A percentile compares a stretch with the other conserved stretches of the same genome.
Conservation (phyloP, 2,888 invertebrate species). For the Eucera pruinosa region DNA sequence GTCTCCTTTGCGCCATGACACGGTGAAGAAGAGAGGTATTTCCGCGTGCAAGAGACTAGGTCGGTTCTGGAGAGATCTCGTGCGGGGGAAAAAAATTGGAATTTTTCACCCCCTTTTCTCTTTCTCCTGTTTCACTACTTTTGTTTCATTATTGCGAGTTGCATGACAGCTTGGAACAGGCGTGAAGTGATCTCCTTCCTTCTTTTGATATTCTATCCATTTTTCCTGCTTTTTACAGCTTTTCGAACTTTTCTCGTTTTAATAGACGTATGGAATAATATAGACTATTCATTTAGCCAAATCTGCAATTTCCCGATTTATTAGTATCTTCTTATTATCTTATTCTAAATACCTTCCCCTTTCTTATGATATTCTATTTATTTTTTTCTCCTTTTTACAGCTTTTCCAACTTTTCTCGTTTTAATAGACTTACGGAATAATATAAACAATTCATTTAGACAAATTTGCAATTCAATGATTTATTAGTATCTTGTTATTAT, state of each 20-base stretch:
- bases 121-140: not conserved
- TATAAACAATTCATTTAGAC: too few species aligned
- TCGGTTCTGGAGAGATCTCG: slow-evolving; percentile 24
- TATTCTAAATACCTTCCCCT: too few species aligned
- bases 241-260: not conserved
- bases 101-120: slow-evolving; percentile 25
- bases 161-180: not conserved
- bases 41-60: not conserved
- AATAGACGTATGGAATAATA: too few species aligned
- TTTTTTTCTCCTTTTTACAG: too few species aligned
- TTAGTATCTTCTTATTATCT: not conserved
- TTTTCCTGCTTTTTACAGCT: not conserved
- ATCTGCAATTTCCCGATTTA: too few species aligned
- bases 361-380: too few species aligned
- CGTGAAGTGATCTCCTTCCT: slow-evolving; percentile 1
- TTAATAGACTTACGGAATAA: too few species aligned
- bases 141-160: not conserved
- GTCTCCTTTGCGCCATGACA: slow-evolving; percentile 21
- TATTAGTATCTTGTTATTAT: too few species aligned
- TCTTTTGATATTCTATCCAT: not conserved
- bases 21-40: slow-evolving; percentile 18
- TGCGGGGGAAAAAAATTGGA: slow-evolving; percentile 55
- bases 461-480: too few species aligned
- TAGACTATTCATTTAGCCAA: too few species aligned
- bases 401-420: too few species aligned